Evolutionary conservation across 2,888 invertebrate genomes (phyloP).

Genomic region (Eupithecia inturbata): DNA sequence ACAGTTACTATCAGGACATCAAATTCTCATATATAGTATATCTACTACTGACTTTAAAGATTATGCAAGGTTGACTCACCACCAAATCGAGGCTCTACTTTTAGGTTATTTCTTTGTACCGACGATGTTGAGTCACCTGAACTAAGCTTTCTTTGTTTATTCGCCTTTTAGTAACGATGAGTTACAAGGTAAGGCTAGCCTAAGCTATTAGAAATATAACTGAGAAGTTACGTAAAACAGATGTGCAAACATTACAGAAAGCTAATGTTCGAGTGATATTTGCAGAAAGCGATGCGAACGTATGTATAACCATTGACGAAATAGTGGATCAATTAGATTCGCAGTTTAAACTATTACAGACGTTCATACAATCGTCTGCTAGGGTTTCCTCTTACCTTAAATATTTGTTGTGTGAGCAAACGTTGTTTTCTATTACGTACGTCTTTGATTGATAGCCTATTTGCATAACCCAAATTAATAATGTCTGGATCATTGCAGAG

Average conservation of each 20-base stretch:
- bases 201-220: conserved; percentile 47
- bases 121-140: conserved; percentile 40
- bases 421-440: conserved; percentile 38
- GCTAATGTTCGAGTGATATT: conserved; percentile 43
- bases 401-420: conserved; percentile 38
- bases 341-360: conserved; percentile 38
- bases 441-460: conserved; percentile 41
- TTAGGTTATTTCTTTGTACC: conserved; percentile 43
- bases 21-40: conserved; percentile 48
- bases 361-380: conserved; percentile 41
- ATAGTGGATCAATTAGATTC: conserved; percentile 49
- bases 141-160: conserved; percentile 43
- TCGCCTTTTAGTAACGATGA: conserved; percentile 39
- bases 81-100: conserved; percentile 47
- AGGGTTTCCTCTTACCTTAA: conserved; percentile 37
- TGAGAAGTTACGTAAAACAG: conserved; percentile 59
- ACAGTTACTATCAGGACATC: conserved; percentile 50
- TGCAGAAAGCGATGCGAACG: conserved; percentile 44
- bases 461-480: conserved; percentile 43
- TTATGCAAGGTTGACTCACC: conserved; percentile 69
- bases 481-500: conserved; percentile 20
- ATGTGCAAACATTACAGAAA: conserved; percentile 63
- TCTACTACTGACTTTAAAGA: conserved; percentile 48
- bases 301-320: conserved; percentile 38
- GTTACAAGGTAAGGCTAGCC: conserved; percentile 41